Evolutionary conservation across 2,113 vertebrate species (phyloP).

Genomic region (Sula dactylatra): DNA sequence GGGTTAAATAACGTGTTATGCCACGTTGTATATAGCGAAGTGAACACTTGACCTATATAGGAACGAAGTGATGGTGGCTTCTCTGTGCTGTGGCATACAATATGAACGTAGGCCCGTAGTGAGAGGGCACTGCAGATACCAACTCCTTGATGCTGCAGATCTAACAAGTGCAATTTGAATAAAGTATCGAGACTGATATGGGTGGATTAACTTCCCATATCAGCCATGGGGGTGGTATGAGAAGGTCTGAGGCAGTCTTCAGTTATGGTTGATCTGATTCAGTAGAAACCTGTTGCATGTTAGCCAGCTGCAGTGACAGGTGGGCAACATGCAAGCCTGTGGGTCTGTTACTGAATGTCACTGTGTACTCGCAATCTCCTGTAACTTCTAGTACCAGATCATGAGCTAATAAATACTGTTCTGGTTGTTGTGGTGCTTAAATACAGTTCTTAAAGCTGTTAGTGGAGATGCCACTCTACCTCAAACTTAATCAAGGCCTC

Average conservation of each 20-base stretch:
- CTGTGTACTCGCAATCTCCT: not conserved
- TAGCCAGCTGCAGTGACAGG: not conserved
- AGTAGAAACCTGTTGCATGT: fast-evolving
- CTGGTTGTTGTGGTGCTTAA: not conserved
- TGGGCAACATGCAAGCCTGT: not conserved
- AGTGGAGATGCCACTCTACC: not conserved
- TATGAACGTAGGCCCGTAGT: not conserved
- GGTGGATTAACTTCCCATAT: not conserved
- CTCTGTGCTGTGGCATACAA: not conserved
- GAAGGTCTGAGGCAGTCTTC: not conserved
- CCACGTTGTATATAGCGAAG: not conserved
- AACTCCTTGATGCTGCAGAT: not conserved
- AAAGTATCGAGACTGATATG: fast-evolving
- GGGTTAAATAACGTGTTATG: not conserved
- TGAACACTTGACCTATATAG: not conserved
- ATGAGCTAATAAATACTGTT: not conserved
- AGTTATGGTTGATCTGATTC: not conserved
- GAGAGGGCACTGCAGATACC: not conserved
- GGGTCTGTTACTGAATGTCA: not conserved
- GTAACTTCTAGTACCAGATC: not conserved
- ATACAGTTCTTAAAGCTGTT: not conserved
- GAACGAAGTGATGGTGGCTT: not conserved
- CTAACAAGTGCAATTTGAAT: not conserved
- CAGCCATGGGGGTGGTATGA: not conserved
- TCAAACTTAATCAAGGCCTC: not conserved